Percentiles rank a stretch among this genome's conserved stretches.
Conservation (phyloP, 2,888 invertebrate genomes). For the Drosophila engyochracea region DNA sequence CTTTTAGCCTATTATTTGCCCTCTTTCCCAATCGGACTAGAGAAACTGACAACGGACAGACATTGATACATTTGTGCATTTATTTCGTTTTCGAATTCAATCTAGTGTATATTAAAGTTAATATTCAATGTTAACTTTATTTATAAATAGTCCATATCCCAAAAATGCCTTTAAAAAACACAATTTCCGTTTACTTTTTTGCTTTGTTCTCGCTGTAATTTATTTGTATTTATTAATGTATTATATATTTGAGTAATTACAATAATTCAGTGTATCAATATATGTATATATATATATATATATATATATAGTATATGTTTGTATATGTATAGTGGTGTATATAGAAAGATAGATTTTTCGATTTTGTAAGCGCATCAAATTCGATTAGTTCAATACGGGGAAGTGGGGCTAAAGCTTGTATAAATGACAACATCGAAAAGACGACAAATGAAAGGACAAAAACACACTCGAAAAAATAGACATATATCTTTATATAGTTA, state of each 20-base stretch:
- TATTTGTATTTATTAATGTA: slow-evolving; percentile 14
- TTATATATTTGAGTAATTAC: slow-evolving; percentile 25
- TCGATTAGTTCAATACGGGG: slow-evolving; percentile 5
- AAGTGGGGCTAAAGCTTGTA: slow-evolving; percentile 6
- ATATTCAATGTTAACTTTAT: background rate
- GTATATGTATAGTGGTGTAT: background rate
- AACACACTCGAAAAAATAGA: slow-evolving; percentile 5
- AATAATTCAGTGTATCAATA: slow-evolving; percentile 31
- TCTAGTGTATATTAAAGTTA: too few species aligned
- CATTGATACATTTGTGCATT: background rate
- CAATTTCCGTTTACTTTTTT: slow-evolving; percentile 2
- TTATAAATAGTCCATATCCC: background rate
- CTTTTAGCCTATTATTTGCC: background rate
- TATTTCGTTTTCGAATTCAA: background rate
- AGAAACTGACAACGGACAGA: background rate
- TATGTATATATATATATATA: slow-evolving; percentile 14
- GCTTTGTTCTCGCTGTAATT: slow-evolving; percentile 4
- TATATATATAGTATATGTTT: slow-evolving; percentile 11
- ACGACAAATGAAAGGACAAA: slow-evolving; percentile 1
- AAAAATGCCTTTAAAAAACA: background rate
- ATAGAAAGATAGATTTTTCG: slow-evolving; percentile 1
- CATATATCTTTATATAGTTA: background rate
- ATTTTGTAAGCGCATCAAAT: slow-evolving; percentile 29
- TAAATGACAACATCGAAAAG: slow-evolving; percentile 3
- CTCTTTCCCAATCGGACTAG: background rate